Evolutionary conservation across 2,113 vertebrate genomes (phyloP).

Genomic region (Taxidea taxus): DNA sequence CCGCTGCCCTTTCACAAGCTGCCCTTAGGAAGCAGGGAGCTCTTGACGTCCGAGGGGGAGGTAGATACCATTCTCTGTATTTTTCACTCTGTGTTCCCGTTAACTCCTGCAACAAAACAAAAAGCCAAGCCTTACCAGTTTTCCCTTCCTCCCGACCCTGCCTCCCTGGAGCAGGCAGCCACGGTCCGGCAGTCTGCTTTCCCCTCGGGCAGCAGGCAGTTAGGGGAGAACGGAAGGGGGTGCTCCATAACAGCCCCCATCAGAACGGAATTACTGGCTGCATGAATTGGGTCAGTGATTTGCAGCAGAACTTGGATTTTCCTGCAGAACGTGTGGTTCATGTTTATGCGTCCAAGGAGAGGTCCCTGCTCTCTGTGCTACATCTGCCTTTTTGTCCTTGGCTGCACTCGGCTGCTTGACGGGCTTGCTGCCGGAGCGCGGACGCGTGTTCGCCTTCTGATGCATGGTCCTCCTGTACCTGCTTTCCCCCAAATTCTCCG

Average conservation of each 20-base stretch:
- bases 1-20: not conserved
- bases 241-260: not conserved
- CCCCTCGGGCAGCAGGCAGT: not conserved
- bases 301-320: slow-evolving; percentile 1
- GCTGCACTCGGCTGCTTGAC: not conserved
- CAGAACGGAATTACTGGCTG: not conserved
- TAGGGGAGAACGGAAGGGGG: not conserved
- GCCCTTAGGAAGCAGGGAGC: not conserved
- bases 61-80: not conserved
- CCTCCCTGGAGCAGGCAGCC: not conserved
- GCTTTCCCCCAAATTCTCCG: not conserved
- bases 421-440: not conserved
- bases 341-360: not conserved
- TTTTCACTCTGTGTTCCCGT: not conserved
- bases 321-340: slow-evolving; percentile 1
- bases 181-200: not conserved
- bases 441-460: not conserved
- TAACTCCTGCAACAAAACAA: not conserved
- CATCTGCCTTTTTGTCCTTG: not conserved
- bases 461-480: not conserved
- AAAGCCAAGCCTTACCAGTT: not conserved
- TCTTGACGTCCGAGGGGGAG: not conserved
- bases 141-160: not conserved
- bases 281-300: not conserved
- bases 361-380: not conserved